Evolutionary conservation across 1,140 invertebrate genomes (phyloP).

Genomic region (Hylyphantes graminicola): DNA sequence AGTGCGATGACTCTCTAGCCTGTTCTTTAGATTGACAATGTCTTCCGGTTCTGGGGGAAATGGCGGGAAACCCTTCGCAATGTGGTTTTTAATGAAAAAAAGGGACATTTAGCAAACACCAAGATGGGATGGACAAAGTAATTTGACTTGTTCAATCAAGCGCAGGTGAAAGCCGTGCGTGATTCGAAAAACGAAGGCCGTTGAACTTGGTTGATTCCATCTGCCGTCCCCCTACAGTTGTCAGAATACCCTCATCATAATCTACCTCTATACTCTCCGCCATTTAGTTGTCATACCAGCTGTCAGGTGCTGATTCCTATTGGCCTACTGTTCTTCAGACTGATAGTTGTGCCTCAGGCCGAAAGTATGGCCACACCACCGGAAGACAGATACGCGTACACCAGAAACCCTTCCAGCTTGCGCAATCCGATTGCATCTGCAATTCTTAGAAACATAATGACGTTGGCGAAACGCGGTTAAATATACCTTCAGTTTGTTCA

Average conservation of each 20-base stretch:
- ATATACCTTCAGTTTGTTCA: no score
- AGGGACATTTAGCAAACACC: no score
- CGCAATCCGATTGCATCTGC: conserved; percentile 19
- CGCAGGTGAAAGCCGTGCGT: conserved; percentile 52
- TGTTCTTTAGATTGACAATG: no score
- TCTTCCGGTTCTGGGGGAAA: no score
- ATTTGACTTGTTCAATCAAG: conserved; percentile 29
- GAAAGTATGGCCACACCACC: conserved; percentile 16
- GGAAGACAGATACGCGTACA: conserved; percentile 35
- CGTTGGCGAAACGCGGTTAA: no score
- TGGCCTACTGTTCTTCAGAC: conserved; percentile 39
- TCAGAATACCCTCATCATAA: conserved; percentile 57
- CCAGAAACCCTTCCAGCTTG: background rate
- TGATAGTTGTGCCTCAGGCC: conserved; percentile 13
- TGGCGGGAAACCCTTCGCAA: no score
- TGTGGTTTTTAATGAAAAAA: no score
- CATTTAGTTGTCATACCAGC: conserved; percentile 52
- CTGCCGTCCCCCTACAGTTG: conserved; percentile 48
- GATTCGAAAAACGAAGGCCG: conserved; percentile 45
- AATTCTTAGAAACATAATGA: no score
- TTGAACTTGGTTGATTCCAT: conserved; percentile 55
- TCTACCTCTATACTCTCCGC: conserved; percentile 46
- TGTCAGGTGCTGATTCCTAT: conserved; percentile 44
- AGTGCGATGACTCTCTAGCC: no score
- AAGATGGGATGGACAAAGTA: background rate